These are phyloP conservation scores for Anarsia innoxiella DNA, from an alignment of 2,888 invertebrate genomes.

Conservation along the genomic window DNA sequence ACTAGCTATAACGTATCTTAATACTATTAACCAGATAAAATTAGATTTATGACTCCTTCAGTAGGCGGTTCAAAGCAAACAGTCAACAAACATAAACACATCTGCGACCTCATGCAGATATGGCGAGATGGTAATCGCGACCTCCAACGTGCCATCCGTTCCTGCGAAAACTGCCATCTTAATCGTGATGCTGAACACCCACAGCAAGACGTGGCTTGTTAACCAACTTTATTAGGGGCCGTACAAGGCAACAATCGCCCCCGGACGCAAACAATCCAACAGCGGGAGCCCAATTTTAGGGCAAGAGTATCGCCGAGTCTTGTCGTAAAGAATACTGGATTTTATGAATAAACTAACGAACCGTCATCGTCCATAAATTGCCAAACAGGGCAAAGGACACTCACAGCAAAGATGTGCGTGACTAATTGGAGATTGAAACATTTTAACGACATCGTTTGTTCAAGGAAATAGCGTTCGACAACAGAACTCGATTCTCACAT, in stretches of 20 bases:
- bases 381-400: too few relatives aligned
- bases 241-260: slow-evolving; percentile 38
- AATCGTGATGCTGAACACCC: slow-evolving; percentile 49
- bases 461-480: slow-evolving; percentile 8
- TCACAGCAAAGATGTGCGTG: too few relatives aligned
- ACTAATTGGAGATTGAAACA: too few relatives aligned
- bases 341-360: too few relatives aligned
- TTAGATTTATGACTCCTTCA: too few relatives aligned
- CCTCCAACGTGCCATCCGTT: slow-evolving; percentile 52
- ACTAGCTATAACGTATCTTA: too few relatives aligned
- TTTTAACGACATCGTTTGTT: too few relatives aligned
- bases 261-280: slow-evolving; percentile 44
- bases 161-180: slow-evolving; percentile 37
- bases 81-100: slow-evolving; percentile 30
- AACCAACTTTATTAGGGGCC: slow-evolving; percentile 42
- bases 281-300: too few relatives aligned
- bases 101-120: slow-evolving; percentile 27
- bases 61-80: slow-evolving; percentile 7
- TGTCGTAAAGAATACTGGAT: too few relatives aligned
- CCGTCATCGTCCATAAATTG: too few relatives aligned
- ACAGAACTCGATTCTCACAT: slow-evolving; percentile 7
- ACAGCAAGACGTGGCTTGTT: slow-evolving; percentile 54
- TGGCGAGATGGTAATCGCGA: slow-evolving; percentile 42
- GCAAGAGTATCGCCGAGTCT: too few relatives aligned
- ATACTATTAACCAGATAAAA: too few relatives aligned